phyloP scores from a whole-genome alignment of 1,140 invertebrate genomes.

The Cotesia vestalis region DNA sequence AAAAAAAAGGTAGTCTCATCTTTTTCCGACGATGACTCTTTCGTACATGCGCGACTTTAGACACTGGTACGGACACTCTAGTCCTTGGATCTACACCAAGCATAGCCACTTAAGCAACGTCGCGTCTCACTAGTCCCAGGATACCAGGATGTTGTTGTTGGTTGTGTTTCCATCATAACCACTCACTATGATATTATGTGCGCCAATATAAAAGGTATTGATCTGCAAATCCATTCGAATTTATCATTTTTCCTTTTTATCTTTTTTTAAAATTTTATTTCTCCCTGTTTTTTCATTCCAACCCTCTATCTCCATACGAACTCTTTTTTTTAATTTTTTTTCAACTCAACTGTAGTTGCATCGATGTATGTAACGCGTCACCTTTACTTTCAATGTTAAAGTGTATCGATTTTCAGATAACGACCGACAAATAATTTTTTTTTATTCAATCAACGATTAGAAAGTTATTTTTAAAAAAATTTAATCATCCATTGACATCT shows the following conservation, averaged over 20 bases:
- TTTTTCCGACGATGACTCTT: conserved; percentile 56
- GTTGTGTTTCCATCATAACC: conserved; percentile 26
- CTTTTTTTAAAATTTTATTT: not conserved
- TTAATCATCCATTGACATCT: no score
- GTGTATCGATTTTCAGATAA: not conserved
- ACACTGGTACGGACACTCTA: conserved; percentile 45
- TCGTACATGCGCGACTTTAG: conserved; percentile 32
- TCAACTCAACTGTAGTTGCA: not conserved
- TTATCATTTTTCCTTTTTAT: not conserved
- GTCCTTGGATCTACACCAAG: conserved; percentile 43
- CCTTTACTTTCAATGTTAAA: not conserved
- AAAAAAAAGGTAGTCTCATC: conserved; percentile 56
- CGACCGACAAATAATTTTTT: not conserved
- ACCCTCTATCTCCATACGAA: conserved; percentile 19
- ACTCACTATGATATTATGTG: not conserved
- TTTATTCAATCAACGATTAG: no score
- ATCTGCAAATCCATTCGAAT: not conserved
- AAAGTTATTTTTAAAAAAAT: not conserved
- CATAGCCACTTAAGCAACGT: conserved; percentile 60
- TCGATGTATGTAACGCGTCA: not conserved
- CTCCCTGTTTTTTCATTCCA: not conserved
- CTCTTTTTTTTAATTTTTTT: conserved; percentile 21
- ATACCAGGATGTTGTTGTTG: conserved; percentile 50
- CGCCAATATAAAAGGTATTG: not conserved
- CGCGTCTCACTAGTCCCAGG: conserved; percentile 61